A percentile compares a stretch with the other conserved stretches of the same genome.
Conservation (phyloP, 2,888 invertebrate genomes). For the Saturnia pavonia region DNA sequence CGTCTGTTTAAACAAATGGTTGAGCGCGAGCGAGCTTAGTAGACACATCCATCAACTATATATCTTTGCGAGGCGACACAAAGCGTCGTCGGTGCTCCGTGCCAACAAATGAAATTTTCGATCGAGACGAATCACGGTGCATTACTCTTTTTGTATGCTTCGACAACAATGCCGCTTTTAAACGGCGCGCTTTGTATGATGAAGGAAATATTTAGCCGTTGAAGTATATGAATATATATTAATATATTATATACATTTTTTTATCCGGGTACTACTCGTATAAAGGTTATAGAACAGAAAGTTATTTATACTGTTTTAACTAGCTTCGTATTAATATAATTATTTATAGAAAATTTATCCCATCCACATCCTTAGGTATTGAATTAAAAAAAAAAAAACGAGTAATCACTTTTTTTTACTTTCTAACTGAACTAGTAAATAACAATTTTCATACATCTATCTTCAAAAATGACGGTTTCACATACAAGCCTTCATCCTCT, state of each 20-base stretch:
- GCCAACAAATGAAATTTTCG: conserved; percentile 73
- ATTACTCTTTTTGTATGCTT: conserved; percentile 64
- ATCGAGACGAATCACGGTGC: conserved; percentile 70
- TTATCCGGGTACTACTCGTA: background rate
- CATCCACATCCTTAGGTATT: no score
- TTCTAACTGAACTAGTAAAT: no score
- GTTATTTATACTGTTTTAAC: background rate
- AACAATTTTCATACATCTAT: no score
- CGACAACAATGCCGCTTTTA: conserved; percentile 60
- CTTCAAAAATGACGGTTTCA: no score
- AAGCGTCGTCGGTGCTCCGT: conserved; percentile 50
- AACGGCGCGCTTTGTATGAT: conserved; percentile 49
- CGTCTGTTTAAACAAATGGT: conserved; percentile 27
- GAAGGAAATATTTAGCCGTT: conserved; percentile 30
- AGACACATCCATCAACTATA: conserved; percentile 48
- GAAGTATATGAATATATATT: background rate
- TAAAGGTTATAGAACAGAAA: background rate
- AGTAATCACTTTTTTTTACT: no score
- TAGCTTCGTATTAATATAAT: background rate
- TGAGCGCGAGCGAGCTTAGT: conserved; percentile 21
- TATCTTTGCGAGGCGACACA: conserved; percentile 56
- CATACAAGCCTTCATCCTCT: no score
- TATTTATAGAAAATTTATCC: no score
- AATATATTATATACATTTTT: conserved; percentile 9
- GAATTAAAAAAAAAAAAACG: no score